Conservation (phyloP, 2,888 invertebrate genomes). For the Watsonalla cultraria region DNA sequence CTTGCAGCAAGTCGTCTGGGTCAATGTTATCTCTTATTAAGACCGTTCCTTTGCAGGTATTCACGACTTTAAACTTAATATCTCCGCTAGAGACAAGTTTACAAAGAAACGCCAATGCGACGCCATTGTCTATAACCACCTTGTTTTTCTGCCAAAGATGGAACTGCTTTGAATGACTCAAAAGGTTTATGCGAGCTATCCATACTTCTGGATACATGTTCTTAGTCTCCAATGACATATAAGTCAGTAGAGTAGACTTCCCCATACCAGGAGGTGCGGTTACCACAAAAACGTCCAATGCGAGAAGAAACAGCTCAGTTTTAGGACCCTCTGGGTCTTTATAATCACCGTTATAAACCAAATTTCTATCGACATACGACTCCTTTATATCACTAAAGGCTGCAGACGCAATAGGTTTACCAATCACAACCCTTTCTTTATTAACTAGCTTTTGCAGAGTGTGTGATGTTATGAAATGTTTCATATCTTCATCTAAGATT, state of each 20-base stretch:
- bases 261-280: slow-evolving; percentile 9
- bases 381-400: slow-evolving; percentile 4
- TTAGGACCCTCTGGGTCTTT: not conserved
- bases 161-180: slow-evolving; percentile 6
- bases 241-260: slow-evolving; percentile 8
- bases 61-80: not conserved
- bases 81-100: not conserved
- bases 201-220: slow-evolving; percentile 4
- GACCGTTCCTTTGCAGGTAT: not conserved
- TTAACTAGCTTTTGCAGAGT: slow-evolving; percentile 3
- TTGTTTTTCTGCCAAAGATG: slow-evolving; percentile 3
- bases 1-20: not conserved
- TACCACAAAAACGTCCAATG: slow-evolving; percentile 1
- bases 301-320: not conserved
- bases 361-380: slow-evolving; percentile 4
- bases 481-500: slow-evolving; percentile 1
- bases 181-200: slow-evolving; percentile 7
- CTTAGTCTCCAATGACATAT: slow-evolving; percentile 7
- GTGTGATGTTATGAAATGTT: slow-evolving; percentile 3
- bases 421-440: slow-evolving; percentile 2
- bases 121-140: not conserved
- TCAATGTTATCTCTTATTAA: not conserved
- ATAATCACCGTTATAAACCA: not conserved
- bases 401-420: not conserved
- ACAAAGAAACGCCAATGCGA: slow-evolving; percentile 5